Evolutionary conservation across 1,140 invertebrate genomes (phyloP).

Genomic region (Metaphire vulgaris): DNA sequence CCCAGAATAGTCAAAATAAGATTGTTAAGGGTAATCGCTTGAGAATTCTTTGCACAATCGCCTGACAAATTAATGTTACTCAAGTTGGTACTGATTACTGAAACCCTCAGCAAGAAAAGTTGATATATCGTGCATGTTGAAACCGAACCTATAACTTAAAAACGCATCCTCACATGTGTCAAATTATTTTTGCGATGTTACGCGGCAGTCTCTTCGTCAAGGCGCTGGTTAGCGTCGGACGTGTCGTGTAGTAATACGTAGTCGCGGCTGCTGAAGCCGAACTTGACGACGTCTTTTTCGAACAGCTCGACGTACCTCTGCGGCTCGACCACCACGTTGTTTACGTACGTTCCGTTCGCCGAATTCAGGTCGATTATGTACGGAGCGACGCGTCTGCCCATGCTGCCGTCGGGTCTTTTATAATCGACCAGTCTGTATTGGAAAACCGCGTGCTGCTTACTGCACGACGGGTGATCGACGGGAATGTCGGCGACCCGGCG

Average conservation of each 20-base stretch:
- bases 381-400: conserved; percentile 62
- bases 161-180: too few species aligned
- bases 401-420: conserved; percentile 54
- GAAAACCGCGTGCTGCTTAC: conserved; percentile 94
- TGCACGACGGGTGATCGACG: conserved; percentile 95
- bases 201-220: conserved; percentile 82
- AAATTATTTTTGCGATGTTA: too few species aligned
- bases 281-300: conserved; percentile 94
- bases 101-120: too few species aligned
- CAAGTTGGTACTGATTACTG: too few species aligned
- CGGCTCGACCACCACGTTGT: conserved; percentile 85
- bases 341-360: conserved; percentile 94
- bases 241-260: conserved; percentile 88
- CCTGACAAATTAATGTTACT: too few species aligned
- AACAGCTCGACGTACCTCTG: conserved; percentile 84
- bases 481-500: conserved; percentile 89
- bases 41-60: too few species aligned
- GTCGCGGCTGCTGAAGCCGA: conserved; percentile 91
- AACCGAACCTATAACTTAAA: too few species aligned
- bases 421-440: conserved; percentile 86
- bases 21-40: too few species aligned
- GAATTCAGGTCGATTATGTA: conserved; percentile 97
- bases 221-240: conserved; percentile 56
- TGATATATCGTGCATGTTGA: too few species aligned
- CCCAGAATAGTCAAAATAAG: too few species aligned